A percentile compares a stretch with the other conserved stretches of the same genome.
These are phyloP conservation scores for Alosa alosa DNA, from an alignment of 2,113 vertebrate genomes.

Conservation along the genomic window DNA sequence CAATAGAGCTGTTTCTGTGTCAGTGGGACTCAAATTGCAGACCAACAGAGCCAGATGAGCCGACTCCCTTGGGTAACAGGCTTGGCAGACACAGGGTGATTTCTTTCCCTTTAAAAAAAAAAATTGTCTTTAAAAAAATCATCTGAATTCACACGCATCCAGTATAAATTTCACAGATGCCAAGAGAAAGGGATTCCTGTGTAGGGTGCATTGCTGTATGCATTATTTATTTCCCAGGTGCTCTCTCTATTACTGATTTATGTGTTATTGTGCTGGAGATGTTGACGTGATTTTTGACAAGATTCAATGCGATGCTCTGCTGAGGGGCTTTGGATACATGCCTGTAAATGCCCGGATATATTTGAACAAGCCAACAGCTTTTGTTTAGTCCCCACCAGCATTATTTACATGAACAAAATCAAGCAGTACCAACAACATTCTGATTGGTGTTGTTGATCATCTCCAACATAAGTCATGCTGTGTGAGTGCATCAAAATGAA, in stretches of 20 bases:
- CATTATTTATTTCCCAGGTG: slow-evolving; percentile 68
- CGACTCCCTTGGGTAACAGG: slow-evolving; percentile 52
- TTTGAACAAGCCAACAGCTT: slow-evolving; percentile 26
- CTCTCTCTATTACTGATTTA: slow-evolving; percentile 59
- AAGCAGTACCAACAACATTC: slow-evolving; percentile 6
- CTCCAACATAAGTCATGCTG: background rate
- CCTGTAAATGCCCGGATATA: slow-evolving; percentile 39
- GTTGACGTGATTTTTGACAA: slow-evolving; percentile 53
- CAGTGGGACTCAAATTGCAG: slow-evolving; percentile 50
- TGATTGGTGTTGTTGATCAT: slow-evolving; percentile 7
- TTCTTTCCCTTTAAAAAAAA: slow-evolving; percentile 31
- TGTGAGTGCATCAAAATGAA: background rate
- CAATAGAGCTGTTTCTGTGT: slow-evolving; percentile 55
- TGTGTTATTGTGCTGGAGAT: slow-evolving; percentile 61
- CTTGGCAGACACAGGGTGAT: slow-evolving; percentile 46
- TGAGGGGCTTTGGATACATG: slow-evolving; percentile 42
- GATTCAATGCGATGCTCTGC: slow-evolving; percentile 44
- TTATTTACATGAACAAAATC: slow-evolving; percentile 14
- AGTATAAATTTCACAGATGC: slow-evolving; percentile 54
- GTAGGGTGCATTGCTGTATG: slow-evolving; percentile 51
- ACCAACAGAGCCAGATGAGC: slow-evolving; percentile 42
- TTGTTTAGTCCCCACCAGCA: background rate
- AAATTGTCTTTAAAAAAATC: background rate
- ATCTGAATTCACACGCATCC: slow-evolving; percentile 35
- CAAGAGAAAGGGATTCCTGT: slow-evolving; percentile 58